Conservation (phyloP, 2,888 invertebrate species). For the Pammene fasciana region DNA sequence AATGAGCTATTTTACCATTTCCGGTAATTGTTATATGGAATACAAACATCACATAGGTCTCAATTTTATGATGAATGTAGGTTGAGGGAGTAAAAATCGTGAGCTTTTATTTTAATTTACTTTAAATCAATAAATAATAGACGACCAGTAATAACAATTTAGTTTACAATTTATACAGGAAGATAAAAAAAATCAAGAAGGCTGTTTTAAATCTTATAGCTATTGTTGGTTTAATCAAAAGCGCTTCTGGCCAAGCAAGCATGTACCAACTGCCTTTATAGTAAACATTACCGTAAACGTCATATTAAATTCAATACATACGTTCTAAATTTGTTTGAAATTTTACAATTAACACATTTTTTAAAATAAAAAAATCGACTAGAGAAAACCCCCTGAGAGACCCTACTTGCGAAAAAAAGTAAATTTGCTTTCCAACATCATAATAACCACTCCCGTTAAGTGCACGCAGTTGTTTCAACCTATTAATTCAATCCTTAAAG, state of each 20-base stretch:
- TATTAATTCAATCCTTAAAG: conserved; percentile 30
- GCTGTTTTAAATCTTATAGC: too few relatives aligned
- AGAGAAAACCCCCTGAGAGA: too few relatives aligned
- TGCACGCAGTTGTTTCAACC: background rate
- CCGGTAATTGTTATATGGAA: background rate
- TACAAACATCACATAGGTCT: background rate
- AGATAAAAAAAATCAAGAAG: too few relatives aligned
- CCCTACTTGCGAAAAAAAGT: background rate
- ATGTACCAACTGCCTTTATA: background rate
- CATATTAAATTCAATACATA: too few relatives aligned
- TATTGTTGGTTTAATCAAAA: too few relatives aligned
- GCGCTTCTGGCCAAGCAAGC: background rate
- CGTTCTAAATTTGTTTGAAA: too few relatives aligned
- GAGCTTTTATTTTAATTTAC: background rate
- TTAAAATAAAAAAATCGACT: too few relatives aligned
- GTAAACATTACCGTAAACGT: too few relatives aligned
- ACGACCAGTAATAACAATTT: too few relatives aligned
- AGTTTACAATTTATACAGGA: too few relatives aligned
- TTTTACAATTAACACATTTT: too few relatives aligned
- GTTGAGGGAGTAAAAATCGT: background rate
- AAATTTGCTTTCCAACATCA: conserved; percentile 1
- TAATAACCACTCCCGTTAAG: conserved; percentile 17
- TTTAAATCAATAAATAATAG: too few relatives aligned
- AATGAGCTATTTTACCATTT: conserved; percentile 16
- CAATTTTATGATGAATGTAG: background rate